Percentiles rank a stretch among this genome's conserved stretches.
Evolutionary conservation across 2,113 vertebrate species (phyloP).

Genomic region (Psilopogon haemacephalus): DNA sequence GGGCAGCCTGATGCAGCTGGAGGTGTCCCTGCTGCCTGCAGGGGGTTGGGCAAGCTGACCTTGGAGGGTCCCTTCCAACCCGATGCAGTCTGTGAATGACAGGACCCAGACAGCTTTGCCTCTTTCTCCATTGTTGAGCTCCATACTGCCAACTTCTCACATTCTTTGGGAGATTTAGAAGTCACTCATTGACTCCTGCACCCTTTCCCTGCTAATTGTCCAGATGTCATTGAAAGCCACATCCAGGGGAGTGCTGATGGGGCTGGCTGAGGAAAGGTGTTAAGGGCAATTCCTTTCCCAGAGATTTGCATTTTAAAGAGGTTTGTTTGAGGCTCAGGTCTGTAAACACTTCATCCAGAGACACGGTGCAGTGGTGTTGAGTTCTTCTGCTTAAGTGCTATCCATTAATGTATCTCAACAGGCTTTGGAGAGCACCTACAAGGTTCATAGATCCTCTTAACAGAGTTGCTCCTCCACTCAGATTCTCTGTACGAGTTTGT

Average conservation of each 20-base stretch:
- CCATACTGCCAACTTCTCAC: not conserved
- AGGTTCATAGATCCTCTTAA: not conserved
- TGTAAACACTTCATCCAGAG: not conserved
- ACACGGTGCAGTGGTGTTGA: not conserved
- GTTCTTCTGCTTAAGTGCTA: not conserved
- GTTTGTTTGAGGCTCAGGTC: not conserved
- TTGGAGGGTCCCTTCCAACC: not conserved
- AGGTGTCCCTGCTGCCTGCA: no score
- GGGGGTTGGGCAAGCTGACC: no score
- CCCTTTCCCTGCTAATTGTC: not conserved
- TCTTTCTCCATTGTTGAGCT: not conserved
- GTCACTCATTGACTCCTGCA: not conserved
- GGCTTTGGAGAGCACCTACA: not conserved
- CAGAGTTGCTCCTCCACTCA: not conserved
- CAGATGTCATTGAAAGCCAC: not conserved
- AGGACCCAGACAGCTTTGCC: accelerated
- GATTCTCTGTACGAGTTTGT: not conserved
- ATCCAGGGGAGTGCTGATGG: not conserved
- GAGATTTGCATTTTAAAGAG: not conserved
- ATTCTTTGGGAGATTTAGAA: not conserved
- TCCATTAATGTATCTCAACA: not conserved
- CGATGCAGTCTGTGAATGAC: no score
- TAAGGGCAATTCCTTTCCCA: not conserved
- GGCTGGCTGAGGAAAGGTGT: not conserved
- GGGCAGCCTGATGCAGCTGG: no score